A percentile compares a stretch with the other conserved stretches of the same genome.
phyloP scores from a whole-genome alignment of 2,113 vertebrate genomes.

The Azemiops feae region DNA sequence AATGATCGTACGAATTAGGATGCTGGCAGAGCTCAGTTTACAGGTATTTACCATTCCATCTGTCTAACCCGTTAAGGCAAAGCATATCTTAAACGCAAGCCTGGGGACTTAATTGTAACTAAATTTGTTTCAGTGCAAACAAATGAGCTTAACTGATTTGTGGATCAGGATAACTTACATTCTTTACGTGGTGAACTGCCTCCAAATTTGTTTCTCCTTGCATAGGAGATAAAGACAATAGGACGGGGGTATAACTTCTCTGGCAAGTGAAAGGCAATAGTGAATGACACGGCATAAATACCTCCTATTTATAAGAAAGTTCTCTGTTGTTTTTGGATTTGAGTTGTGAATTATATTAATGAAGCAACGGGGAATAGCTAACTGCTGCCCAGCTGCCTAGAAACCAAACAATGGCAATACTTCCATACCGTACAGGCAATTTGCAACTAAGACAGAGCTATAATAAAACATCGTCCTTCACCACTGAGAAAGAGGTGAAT shows the following conservation, averaged over 20 bases:
- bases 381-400: slow-evolving; percentile 39
- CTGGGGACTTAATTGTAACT: background rate
- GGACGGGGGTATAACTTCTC: slow-evolving; percentile 11
- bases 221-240: background rate
- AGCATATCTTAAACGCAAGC: background rate
- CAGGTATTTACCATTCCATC: background rate
- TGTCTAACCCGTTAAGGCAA: background rate
- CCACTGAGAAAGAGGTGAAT: background rate
- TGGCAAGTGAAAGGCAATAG: background rate
- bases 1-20: background rate
- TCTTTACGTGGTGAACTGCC: background rate
- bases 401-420: background rate
- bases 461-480: background rate
- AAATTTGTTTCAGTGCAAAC: background rate
- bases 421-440: slow-evolving; percentile 12
- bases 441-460: background rate
- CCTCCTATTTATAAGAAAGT: background rate
- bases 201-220: background rate
- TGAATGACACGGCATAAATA: background rate
- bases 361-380: slow-evolving; percentile 29
- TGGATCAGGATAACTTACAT: background rate
- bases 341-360: slow-evolving; percentile 47
- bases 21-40: background rate
- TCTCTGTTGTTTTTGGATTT: slow-evolving; percentile 26
- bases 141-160: background rate